A percentile compares a stretch with the other conserved stretches of the same genome.
These are phyloP conservation scores for Stegodyphus mimosarum DNA, from an alignment of 1,140 invertebrate species.

Conservation along the genomic window DNA sequence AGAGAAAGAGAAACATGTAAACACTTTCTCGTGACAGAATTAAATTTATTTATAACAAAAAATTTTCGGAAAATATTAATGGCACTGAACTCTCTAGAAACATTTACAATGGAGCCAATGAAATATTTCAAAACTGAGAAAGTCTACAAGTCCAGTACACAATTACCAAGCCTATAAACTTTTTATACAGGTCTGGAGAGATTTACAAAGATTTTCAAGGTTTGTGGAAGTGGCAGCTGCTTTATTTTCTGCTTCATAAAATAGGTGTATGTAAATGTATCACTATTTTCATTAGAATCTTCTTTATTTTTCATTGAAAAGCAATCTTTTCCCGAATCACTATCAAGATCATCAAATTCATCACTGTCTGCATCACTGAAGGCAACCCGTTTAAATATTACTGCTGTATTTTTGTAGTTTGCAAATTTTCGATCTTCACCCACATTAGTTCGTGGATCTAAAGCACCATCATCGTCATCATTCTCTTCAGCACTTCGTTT, in stretches of 20 bases:
- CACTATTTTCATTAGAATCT: conserved; percentile 34
- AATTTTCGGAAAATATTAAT: too few relatives aligned
- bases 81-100: too few relatives aligned
- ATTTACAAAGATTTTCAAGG: conserved; percentile 73
- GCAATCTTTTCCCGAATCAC: conserved; percentile 39
- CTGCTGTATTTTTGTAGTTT: conserved; percentile 10
- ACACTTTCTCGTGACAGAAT: too few relatives aligned
- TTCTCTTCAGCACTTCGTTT: conserved; percentile 37
- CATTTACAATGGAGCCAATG: too few relatives aligned
- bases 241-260: conserved; percentile 72
- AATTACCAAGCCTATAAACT: too few relatives aligned
- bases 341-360: conserved; percentile 47
- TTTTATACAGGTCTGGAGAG: conserved; percentile 66
- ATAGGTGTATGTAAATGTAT: conserved; percentile 62
- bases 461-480: conserved; percentile 14
- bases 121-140: too few relatives aligned
- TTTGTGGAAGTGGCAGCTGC: conserved; percentile 71
- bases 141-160: too few relatives aligned
- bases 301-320: background rate
- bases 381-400: conserved; percentile 58
- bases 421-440: background rate
- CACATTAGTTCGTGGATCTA: background rate
- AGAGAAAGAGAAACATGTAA: too few relatives aligned
- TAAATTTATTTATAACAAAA: too few relatives aligned
- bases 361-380: conserved; percentile 59